A percentile compares a stretch with the other conserved stretches of the same genome.
phyloP scores from a whole-genome alignment of 2,888 invertebrate genomes.

The Eueremaeus valkanovi region DNA sequence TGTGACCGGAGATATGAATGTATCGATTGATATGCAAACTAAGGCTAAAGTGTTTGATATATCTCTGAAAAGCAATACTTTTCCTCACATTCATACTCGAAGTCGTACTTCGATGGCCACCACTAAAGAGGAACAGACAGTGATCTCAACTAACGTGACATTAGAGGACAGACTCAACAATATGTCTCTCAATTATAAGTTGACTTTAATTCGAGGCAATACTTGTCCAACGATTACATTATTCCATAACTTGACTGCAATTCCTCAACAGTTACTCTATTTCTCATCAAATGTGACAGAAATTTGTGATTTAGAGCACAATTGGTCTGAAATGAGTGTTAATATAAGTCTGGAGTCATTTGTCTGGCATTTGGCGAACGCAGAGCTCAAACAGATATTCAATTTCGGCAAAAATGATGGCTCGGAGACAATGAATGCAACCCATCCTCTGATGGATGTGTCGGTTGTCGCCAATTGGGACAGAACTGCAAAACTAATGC shows the following conservation, averaged over 20 bases:
- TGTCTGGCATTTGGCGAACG: slow-evolving; percentile 23
- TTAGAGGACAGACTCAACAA: neutral
- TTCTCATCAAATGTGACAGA: slow-evolving; percentile 37
- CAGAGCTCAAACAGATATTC: slow-evolving; percentile 21
- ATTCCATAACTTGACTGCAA: slow-evolving; percentile 27
- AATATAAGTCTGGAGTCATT: slow-evolving; percentile 14
- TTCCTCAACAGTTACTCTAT: neutral
- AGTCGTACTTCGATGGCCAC: neutral
- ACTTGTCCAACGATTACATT: slow-evolving; percentile 26
- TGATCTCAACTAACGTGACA: neutral
- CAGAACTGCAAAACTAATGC: neutral
- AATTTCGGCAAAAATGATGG: slow-evolving; percentile 6
- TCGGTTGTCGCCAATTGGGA: slow-evolving; percentile 44
- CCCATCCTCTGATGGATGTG: slow-evolving; percentile 40
- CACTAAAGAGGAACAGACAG: neutral
- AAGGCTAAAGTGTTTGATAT: slow-evolving; percentile 1
- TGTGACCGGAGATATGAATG: neutral
- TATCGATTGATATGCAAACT: neutral
- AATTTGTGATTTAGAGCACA: neutral
- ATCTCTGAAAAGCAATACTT: neutral
- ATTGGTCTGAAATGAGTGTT: neutral
- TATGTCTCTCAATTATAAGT: neutral
- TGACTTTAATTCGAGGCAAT: neutral
- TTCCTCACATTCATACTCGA: neutral
- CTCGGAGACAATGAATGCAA: slow-evolving; percentile 42